Percentiles rank a stretch among this genome's conserved stretches.
phyloP scores from a whole-genome alignment of 2,888 invertebrate species.

The Vesta saturnalis region DNA sequence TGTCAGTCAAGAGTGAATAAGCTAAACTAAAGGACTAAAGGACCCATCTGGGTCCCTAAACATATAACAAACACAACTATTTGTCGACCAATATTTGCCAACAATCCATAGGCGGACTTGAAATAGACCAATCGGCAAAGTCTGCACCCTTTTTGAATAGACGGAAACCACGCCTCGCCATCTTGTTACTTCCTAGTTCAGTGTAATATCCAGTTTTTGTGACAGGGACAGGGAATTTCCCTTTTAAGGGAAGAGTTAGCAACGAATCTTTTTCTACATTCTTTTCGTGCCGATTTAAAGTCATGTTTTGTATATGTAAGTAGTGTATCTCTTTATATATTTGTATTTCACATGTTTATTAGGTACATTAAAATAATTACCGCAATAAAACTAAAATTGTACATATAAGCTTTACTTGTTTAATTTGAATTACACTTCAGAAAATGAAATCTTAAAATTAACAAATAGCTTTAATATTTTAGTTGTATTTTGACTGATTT shows the following conservation, averaged over 20 bases:
- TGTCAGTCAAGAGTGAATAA: slow-evolving; percentile 56
- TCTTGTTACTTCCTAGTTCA: slow-evolving; percentile 58
- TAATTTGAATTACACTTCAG: too few species aligned
- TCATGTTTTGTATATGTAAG: neutral
- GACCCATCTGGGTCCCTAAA: slow-evolving; percentile 62
- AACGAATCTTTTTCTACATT: slow-evolving; percentile 13
- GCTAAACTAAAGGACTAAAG: slow-evolving; percentile 59
- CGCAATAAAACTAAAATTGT: neutral
- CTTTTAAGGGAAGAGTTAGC: slow-evolving; percentile 11
- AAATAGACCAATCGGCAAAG: slow-evolving; percentile 55
- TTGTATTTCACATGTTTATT: neutral
- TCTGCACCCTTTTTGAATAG: slow-evolving; percentile 55
- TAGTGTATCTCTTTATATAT: neutral
- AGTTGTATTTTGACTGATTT: neutral
- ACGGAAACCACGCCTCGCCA: slow-evolving; percentile 61
- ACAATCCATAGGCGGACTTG: slow-evolving; percentile 59
- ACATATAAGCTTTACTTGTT: neutral
- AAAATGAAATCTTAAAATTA: too few species aligned
- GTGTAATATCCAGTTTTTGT: slow-evolving; percentile 43
- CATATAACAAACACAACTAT: slow-evolving; percentile 64
- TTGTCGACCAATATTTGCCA: slow-evolving; percentile 65
- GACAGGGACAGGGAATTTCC: slow-evolving; percentile 20
- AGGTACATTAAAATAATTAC: neutral
- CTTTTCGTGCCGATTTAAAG: neutral
- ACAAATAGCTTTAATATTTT: neutral